Evolutionary conservation across 2,113 vertebrate species (phyloP).

Genomic region (Vidua chalybeata): DNA sequence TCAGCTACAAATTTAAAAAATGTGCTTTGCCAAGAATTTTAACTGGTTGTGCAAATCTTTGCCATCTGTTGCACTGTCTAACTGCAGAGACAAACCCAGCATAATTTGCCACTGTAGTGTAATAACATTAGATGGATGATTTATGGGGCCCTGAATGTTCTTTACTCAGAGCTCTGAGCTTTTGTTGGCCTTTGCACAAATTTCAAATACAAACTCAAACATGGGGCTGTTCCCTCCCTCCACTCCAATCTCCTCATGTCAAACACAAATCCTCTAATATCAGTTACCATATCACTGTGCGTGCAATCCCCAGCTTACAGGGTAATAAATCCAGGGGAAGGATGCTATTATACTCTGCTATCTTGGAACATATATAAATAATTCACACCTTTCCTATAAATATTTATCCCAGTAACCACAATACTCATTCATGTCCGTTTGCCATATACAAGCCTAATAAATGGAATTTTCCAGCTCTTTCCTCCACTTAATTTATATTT

Average conservation of each 20-base stretch:
- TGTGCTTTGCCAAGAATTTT: slow-evolving; percentile 56
- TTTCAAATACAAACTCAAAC: neutral
- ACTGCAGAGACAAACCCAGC: slow-evolving; percentile 48
- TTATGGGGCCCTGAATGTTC: slow-evolving; percentile 37
- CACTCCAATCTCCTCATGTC: neutral
- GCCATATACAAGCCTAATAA: neutral
- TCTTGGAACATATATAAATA: slow-evolving; percentile 60
- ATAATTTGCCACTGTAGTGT: slow-evolving; percentile 51
- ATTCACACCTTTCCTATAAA: slow-evolving; percentile 64
- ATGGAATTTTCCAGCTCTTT: neutral
- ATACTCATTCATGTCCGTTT: neutral
- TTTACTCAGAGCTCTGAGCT: slow-evolving; percentile 8
- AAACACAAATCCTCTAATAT: slow-evolving; percentile 15
- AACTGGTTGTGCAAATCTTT: slow-evolving; percentile 63
- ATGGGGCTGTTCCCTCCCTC: neutral
- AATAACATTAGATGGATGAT: slow-evolving; percentile 62
- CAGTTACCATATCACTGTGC: neutral
- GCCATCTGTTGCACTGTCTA: slow-evolving; percentile 69
- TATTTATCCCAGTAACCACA: slow-evolving; percentile 60
- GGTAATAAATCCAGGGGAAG: slow-evolving; percentile 20
- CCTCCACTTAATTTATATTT: neutral
- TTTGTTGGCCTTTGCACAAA: neutral
- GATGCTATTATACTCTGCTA: slow-evolving; percentile 31
- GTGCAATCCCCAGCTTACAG: neutral
- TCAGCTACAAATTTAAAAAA: slow-evolving; percentile 52